Conservation (phyloP, 2,888 invertebrate species). For the Neuroscelio doddi region DNA sequence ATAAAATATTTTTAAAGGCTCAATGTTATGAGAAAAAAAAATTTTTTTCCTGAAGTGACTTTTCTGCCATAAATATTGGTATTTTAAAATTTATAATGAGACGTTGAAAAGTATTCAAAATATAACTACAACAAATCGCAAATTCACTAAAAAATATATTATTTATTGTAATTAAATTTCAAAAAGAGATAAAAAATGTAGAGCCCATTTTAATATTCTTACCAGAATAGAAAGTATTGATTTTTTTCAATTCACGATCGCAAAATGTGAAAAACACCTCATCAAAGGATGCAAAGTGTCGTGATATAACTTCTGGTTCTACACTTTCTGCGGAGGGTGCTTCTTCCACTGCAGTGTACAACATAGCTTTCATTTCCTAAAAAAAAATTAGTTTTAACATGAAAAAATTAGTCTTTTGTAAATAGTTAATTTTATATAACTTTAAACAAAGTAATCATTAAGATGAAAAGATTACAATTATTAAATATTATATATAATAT, state of each 20-base stretch:
- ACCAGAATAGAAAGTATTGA: slow-evolving; percentile 97
- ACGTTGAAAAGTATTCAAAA: too few relatives aligned
- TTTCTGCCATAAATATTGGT: too few relatives aligned
- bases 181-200: not conserved
- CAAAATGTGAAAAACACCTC: slow-evolving; percentile 96
- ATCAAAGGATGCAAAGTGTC: slow-evolving; percentile 94
- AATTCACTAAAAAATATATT: slow-evolving; percentile 4
- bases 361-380: slow-evolving; percentile 96
- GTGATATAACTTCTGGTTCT: slow-evolving; percentile 88
- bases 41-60: too few relatives aligned
- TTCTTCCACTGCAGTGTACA: slow-evolving; percentile 92
- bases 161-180: slow-evolving; percentile 10
- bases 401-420: slow-evolving; percentile 14
- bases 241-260: slow-evolving; percentile 96
- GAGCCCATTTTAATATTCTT: too few relatives aligned
- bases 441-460: too few relatives aligned
- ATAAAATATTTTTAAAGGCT: too few relatives aligned
- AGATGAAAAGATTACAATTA: too few relatives aligned
- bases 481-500: too few relatives aligned
- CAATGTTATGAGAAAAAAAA: too few relatives aligned
- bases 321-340: slow-evolving; percentile 93
- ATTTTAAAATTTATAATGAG: too few relatives aligned
- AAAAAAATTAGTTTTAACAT: too few relatives aligned
- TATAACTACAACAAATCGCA: slow-evolving; percentile 3
- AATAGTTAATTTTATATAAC: not conserved